Evolutionary conservation across 2,113 vertebrate species (phyloP), one percentile per base, ranked within the genome.

Genomic region (Otocyon megalotis): DNA sequence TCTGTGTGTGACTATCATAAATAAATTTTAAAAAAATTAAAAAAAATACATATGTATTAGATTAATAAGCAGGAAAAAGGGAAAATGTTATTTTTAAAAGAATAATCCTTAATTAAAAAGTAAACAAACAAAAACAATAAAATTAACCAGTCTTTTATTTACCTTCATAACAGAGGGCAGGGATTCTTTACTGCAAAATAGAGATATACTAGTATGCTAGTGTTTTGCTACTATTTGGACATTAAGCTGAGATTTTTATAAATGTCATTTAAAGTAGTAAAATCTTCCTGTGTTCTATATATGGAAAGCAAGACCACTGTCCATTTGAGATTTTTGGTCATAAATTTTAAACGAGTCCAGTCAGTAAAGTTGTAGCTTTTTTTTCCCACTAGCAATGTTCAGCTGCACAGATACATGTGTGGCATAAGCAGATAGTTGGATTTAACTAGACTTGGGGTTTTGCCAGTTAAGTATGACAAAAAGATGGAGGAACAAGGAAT

Each of bases 41-140:
- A 74, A 50, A 3, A 63, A 85, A 62, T 84, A 90, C 43, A 43
- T 82, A 79, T 50, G 35, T 56, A 63, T 43, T 84, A 69, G 8
- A 92, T 72, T 85, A 96, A 89, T 89, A 72, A 87, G 60, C 26
- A 94, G 4, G 20, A 28, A 87, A 90, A 56, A 12, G 26, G 4
- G 12, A 72, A 94, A 35, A 95, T 37, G 8, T 30, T 79, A 76
- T 28, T 74, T 89, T 35, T 0, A 17, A 69, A 96, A 85, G 2
- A 93, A 62, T 71, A 71, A 82, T 28, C 13, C 13, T 88, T 63
- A 85, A 81, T 80, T 77, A 88, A 85, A 90, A 97, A 63, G 88
- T 85, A 62, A 96, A 79, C 32, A 67, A 69, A 77, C 13, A n/a
- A 85, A 96, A 93, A 8, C 19, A 81, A 17, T 48, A 88, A 53